Evolutionary conservation across 2,888 invertebrate genomes (phyloP).

Genomic region (Sinodicranocentrus sp.): DNA sequence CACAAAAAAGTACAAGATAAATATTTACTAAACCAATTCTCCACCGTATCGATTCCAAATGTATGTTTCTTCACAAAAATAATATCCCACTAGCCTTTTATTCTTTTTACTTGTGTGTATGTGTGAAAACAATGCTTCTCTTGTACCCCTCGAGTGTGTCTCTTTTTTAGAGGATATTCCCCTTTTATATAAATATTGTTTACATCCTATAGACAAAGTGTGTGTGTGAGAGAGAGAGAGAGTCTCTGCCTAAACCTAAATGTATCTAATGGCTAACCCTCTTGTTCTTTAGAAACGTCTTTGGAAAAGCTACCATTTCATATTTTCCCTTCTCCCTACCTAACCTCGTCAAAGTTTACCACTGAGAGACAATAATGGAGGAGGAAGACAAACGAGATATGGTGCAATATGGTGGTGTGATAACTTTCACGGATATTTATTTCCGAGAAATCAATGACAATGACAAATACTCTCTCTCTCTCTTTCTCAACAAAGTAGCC

Average conservation of each 20-base stretch:
- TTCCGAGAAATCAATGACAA: slow-evolving; percentile 22
- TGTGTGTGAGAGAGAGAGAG: no score
- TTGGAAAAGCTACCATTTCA: no score
- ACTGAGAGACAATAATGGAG: slow-evolving; percentile 13
- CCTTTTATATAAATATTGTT: no score
- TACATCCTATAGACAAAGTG: no score
- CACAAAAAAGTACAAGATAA: slow-evolving; percentile 71
- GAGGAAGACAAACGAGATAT: slow-evolving; percentile 21
- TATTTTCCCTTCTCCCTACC: no score
- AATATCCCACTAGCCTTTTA: no score
- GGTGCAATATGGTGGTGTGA: slow-evolving; percentile 26
- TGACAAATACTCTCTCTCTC: slow-evolving; percentile 10
- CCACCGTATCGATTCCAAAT: slow-evolving; percentile 66
- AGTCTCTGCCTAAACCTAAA: neutral
- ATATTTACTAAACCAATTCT: slow-evolving; percentile 76
- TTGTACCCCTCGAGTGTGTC: no score
- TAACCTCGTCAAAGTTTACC: slow-evolving; percentile 15
- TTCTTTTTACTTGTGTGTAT: no score
- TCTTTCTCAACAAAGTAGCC: neutral
- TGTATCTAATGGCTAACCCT: neutral
- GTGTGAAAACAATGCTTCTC: no score
- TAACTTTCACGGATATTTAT: slow-evolving; percentile 22
- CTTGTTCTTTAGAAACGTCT: no score
- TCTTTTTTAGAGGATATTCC: no score
- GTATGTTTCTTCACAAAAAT: slow-evolving; percentile 21